Base-by-base conservation (phyloP, 92 coral and sea anemone genomes). In the Desmophyllum pertusum region DNA sequence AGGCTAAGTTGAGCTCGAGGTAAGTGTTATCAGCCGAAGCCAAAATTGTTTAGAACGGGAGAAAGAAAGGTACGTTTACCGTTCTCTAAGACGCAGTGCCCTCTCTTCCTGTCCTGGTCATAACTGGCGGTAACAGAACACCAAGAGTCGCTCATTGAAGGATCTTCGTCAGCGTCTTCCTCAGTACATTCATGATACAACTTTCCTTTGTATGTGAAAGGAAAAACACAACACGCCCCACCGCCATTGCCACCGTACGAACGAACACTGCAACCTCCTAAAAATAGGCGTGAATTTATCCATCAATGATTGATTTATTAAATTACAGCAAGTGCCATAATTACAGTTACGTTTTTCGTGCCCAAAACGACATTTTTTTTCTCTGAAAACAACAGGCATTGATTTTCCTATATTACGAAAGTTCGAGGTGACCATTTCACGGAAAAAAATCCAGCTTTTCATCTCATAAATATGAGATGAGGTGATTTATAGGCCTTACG, bases 181-280 rank as follows among this genome's bases (percentile, higher is more conserved):
- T 87, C 77, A 1, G 82, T 89, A 40, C 98, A 94, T 43, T 89
- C 64, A 78, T 94, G 77, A 66, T 92, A 85, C 31, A 37, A 68
- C 35, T 85, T 84, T 35, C 98, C 98, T 61, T 89, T 87, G 89
- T 89, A 89, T 29, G 62, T 84, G 85, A 94, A 94, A 23, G 98
- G 98, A 35, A 94, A 94, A 30, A 90, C 91, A 63, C 98, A 94
- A 31, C 98, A 94, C 3, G 85, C 90, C 1, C 98, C 98, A 29
- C 76, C 89, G 2, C 98, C 98, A 65, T 94, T 94, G 19, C 98
- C 98, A 10, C 98, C 98, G 74, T 92, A 94, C 23, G 98, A 91
- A 40, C 98, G 91, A 43, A 94, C 93, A 3, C 61, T 64, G 76
- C 98, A 94, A 27, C 83, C 90, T 27, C 95, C 98, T 94, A 81